Percentiles rank a stretch among this genome's conserved stretches.
Conservation (phyloP, 2,113 vertebrate genomes). For the Anguilla rostrata region DNA sequence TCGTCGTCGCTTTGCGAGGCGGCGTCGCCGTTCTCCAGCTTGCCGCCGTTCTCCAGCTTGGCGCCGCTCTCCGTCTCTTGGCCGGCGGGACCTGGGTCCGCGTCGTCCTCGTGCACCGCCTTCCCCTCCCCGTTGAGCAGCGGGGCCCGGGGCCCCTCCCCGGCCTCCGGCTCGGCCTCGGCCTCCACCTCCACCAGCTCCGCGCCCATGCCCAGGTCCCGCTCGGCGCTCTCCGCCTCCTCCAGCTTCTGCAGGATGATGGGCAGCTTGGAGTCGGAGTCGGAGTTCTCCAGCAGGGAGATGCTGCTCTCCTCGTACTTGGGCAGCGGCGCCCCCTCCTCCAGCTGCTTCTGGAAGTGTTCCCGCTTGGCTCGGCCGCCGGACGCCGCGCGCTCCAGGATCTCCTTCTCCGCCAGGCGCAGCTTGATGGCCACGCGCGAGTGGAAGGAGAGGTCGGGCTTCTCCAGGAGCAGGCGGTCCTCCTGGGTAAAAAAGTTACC, state of each 20-base stretch:
- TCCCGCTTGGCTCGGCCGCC: conserved; percentile 76
- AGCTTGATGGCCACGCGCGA: conserved; percentile 81
- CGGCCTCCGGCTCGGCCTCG: conserved; percentile 61
- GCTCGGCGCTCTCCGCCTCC: conserved; percentile 67
- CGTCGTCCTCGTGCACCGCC: conserved; percentile 65
- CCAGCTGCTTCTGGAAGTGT: conserved; percentile 75
- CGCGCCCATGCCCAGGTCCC: conserved; percentile 65
- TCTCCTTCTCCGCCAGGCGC: conserved; percentile 91
- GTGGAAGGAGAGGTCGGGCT: conserved; percentile 75
- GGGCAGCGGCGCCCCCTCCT: conserved; percentile 75
- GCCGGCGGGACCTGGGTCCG: too few relatives aligned
- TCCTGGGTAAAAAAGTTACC: conserved; percentile 65
- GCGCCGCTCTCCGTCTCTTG: too few relatives aligned
- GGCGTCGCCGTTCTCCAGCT: conserved; percentile 21
- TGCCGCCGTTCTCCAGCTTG: background rate
- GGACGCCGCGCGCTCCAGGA: conserved; percentile 81
- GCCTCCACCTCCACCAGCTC: conserved; percentile 48
- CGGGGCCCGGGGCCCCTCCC: conserved; percentile 57
- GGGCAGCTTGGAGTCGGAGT: conserved; percentile 80
- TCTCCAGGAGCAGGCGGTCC: conserved; percentile 79
- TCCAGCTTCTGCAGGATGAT: conserved; percentile 83
- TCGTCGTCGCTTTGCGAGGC: conserved; percentile 43
- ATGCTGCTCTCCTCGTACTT: conserved; percentile 83
- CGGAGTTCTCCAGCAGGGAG: conserved; percentile 80
- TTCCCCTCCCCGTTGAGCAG: conserved; percentile 77